phyloP scores from a whole-genome alignment of 2,888 invertebrate genomes.

The Euplexia lucipara region DNA sequence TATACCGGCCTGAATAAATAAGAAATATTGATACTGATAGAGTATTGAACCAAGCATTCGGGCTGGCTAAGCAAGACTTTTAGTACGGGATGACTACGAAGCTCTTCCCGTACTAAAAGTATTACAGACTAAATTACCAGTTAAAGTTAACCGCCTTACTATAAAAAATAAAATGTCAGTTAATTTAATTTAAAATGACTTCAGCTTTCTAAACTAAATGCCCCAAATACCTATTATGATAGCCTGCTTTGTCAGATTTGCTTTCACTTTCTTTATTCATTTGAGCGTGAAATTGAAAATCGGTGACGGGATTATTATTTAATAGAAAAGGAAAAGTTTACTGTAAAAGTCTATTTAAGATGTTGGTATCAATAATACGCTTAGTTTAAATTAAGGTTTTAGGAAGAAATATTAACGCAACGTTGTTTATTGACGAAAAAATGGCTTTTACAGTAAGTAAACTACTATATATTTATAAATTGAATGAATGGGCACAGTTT shows the following conservation, averaged over 20 bases:
- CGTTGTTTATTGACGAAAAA: slow-evolving; percentile 45
- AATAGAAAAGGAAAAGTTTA: slow-evolving; percentile 70
- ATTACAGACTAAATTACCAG: neutral
- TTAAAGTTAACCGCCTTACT: neutral
- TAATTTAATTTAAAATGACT: slow-evolving; percentile 10
- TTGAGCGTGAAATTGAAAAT: slow-evolving; percentile 84
- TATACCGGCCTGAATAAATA: no score
- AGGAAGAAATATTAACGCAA: slow-evolving; percentile 52
- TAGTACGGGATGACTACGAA: no score
- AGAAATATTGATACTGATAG: no score
- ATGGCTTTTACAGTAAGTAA: slow-evolving; percentile 74
- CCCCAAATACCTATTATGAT: slow-evolving; percentile 46
- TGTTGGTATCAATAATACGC: slow-evolving; percentile 58
- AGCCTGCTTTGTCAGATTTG: slow-evolving; percentile 64
- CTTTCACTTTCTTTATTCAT: slow-evolving; percentile 83
- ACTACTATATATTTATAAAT: neutral
- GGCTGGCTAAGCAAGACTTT: no score
- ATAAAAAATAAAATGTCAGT: neutral
- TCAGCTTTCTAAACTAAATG: slow-evolving; percentile 31
- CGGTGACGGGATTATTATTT: slow-evolving; percentile 69
- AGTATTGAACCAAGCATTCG: no score
- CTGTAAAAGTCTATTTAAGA: slow-evolving; percentile 76
- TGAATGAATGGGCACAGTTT: neutral
- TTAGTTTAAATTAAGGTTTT: slow-evolving; percentile 69
- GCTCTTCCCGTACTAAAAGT: no score